A percentile compares a stretch with the other conserved stretches of the same genome.
Evolutionary conservation across 2,113 vertebrate species (phyloP).

Genomic region (Ariopsis seemanni): DNA sequence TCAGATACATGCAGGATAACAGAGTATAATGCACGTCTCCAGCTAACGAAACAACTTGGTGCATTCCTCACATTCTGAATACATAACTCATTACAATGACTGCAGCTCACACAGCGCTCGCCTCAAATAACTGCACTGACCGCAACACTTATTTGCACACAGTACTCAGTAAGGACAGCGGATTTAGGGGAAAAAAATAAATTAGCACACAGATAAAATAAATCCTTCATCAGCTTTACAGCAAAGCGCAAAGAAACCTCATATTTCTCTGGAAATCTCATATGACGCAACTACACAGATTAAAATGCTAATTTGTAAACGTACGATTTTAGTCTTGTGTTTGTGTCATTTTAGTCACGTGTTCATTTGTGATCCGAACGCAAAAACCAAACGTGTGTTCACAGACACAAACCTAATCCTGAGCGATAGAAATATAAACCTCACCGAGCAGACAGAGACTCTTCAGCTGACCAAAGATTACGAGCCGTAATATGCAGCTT

Average conservation of each 20-base stretch:
- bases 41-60: conserved; percentile 4
- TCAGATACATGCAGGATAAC: neutral
- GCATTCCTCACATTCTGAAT: conserved; percentile 36
- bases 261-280: neutral
- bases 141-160: neutral
- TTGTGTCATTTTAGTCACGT: neutral
- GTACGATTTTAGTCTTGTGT: neutral
- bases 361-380: neutral
- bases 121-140: conserved; percentile 4
- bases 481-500: neutral
- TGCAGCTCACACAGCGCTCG: conserved; percentile 1
- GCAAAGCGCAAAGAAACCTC: neutral
- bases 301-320: neutral
- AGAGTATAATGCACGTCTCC: neutral
- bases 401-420: neutral
- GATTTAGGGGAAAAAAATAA: neutral
- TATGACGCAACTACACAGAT: neutral
- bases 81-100: conserved; percentile 5
- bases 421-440: neutral
- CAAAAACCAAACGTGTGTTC: neutral
- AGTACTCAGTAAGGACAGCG: neutral
- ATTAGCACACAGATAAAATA: neutral
- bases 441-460: neutral
- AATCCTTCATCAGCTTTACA: neutral
- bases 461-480: neutral